Evolutionary conservation across 2,797 vertebrate species (phyloP).

Genomic region (Perodicticus potto): DNA sequence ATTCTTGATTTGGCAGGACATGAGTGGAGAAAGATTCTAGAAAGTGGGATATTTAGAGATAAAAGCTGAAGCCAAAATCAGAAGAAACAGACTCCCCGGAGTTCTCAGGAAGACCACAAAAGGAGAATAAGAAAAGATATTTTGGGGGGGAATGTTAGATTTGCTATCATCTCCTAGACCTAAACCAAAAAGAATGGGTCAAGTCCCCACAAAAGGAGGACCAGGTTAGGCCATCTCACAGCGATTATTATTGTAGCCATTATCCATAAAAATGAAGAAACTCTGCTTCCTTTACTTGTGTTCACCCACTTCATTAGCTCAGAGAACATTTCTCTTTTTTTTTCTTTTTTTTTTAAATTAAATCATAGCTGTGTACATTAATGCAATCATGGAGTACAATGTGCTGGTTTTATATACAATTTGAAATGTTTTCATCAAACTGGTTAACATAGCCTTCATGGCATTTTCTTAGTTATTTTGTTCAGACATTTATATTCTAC

Average conservation of each 20-base stretch:
- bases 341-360: no score
- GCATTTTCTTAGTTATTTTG: no score
- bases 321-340: background rate
- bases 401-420: no score
- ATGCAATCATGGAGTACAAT: no score
- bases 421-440: no score
- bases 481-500: no score
- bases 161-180: background rate
- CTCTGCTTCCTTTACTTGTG: background rate
- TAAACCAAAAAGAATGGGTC: background rate
- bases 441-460: no score
- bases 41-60: background rate
- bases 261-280: background rate
- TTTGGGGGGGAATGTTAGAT: background rate
- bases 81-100: background rate
- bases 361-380: no score
- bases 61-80: background rate
- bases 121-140: background rate
- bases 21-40: background rate
- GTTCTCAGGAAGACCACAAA: background rate
- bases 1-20: background rate
- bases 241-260: background rate
- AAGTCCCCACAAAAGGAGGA: background rate
- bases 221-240: background rate
- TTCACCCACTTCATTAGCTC: background rate